These are phyloP conservation scores for Ophioninae sp. DNA, from an alignment of 2,888 invertebrate genomes.

Conservation along the genomic window DNA sequence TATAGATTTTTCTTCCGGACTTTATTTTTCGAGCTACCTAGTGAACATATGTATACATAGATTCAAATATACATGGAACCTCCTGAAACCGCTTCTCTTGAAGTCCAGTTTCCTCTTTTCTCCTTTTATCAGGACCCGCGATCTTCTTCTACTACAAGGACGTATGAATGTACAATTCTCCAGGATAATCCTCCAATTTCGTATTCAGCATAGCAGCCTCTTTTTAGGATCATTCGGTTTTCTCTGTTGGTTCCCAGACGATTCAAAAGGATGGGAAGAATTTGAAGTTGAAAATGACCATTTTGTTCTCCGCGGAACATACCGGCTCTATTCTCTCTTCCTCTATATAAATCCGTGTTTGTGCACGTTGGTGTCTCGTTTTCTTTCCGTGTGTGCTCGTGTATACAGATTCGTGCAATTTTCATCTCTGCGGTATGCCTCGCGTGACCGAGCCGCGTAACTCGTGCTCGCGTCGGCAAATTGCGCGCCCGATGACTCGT, in stretches of 20 bases:
- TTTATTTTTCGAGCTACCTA: not conserved
- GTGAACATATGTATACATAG: not conserved
- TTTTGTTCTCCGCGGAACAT: not conserved
- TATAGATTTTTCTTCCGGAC: not conserved
- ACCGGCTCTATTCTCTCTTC: not conserved
- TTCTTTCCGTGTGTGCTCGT: not conserved
- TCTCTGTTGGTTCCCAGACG: not conserved
- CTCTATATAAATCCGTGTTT: not conserved
- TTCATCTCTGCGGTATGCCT: conserved; percentile 56
- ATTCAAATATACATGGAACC: conserved; percentile 1
- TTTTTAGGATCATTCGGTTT: not conserved
- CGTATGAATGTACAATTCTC: conserved; percentile 20
- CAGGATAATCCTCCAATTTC: conserved; percentile 11
- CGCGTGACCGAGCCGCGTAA: conserved; percentile 62
- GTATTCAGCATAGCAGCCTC: conserved; percentile 6
- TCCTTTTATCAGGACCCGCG: not conserved
- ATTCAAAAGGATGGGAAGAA: not conserved
- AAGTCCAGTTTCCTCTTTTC: conserved; percentile 16
- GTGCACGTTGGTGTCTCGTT: not conserved
- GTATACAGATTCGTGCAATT: conserved; percentile 40
- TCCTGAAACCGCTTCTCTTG: not conserved
- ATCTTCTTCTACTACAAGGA: not conserved
- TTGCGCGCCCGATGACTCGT: conserved; percentile 65
- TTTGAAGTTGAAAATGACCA: not conserved
- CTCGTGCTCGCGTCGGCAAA: conserved; percentile 59